A percentile compares a stretch with the other conserved stretches of the same genome.
These are phyloP conservation scores for Arizona elegans DNA, from an alignment of 2,113 vertebrate species.

Conservation along the genomic window DNA sequence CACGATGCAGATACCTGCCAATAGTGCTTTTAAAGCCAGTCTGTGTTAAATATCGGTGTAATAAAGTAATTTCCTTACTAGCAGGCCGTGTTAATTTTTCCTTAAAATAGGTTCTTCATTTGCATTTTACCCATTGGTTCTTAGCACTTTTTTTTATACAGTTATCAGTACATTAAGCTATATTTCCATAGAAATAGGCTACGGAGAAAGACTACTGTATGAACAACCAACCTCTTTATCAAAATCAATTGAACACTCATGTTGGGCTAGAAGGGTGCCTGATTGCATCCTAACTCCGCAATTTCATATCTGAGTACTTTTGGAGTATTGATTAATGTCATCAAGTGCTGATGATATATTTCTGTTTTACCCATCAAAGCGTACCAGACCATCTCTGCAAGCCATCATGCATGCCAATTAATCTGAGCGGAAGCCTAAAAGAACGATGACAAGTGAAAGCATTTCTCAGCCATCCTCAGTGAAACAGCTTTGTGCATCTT, in stretches of 20 bases:
- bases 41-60: not conserved
- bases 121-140: not conserved
- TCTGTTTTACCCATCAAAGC: not conserved
- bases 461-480: not conserved
- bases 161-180: constrained; percentile 1
- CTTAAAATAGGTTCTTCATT: constrained; percentile 2
- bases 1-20: not conserved
- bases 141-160: not conserved
- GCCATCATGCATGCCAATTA: not conserved
- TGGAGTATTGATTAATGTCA: not conserved
- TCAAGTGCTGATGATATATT: not conserved
- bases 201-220: not conserved
- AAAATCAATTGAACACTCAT: not conserved
- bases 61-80: constrained; percentile 2
- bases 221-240: not conserved
- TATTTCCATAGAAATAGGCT: not conserved
- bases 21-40: not conserved
- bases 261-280: not conserved
- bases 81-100: not conserved
- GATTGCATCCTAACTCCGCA: not conserved
- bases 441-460: not conserved
- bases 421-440: not conserved
- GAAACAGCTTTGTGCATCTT: not conserved
- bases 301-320: not conserved
- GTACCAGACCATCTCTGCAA: not conserved